A percentile compares a stretch with the other conserved stretches of the same genome.
phyloP scores from a whole-genome alignment of 2,113 vertebrate species.

The Etia nguti region DNA sequence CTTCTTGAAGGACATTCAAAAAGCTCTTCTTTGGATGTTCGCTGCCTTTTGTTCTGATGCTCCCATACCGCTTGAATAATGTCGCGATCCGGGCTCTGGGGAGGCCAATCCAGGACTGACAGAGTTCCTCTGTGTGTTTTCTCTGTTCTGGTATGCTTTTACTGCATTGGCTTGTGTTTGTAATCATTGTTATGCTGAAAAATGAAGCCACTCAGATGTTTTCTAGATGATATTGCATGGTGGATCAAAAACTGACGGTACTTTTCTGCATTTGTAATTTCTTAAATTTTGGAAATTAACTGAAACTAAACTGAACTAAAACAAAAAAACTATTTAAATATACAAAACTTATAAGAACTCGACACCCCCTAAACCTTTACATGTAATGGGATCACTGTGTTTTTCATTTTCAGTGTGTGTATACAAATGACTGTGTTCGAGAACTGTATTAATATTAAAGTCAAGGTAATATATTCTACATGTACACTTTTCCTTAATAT shows the following conservation, averaged over 20 bases:
- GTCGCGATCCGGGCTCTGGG: fast-evolving
- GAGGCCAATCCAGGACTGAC: background rate
- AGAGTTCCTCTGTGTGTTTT: background rate
- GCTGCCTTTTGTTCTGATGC: background rate
- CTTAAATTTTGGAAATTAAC: background rate
- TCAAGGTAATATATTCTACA: background rate
- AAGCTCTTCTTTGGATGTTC: background rate
- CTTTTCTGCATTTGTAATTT: background rate
- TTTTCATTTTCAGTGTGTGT: background rate
- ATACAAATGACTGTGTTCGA: background rate
- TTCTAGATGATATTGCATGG: background rate
- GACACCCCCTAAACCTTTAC: background rate
- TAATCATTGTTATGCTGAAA: background rate
- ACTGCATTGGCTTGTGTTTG: background rate
- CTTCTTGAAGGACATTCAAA: background rate
- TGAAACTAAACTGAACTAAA: background rate
- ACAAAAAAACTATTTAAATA: background rate
- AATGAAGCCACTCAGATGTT: background rate
- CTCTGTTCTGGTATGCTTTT: background rate
- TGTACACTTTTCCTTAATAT: background rate
- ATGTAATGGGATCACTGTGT: slow-evolving; percentile 13
- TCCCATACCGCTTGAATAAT: background rate
- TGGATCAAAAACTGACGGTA: background rate
- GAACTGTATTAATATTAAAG: background rate
- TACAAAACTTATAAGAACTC: background rate